phyloP scores from a whole-genome alignment of 2,888 invertebrate genomes.

The Slavum lentiscoides region DNA sequence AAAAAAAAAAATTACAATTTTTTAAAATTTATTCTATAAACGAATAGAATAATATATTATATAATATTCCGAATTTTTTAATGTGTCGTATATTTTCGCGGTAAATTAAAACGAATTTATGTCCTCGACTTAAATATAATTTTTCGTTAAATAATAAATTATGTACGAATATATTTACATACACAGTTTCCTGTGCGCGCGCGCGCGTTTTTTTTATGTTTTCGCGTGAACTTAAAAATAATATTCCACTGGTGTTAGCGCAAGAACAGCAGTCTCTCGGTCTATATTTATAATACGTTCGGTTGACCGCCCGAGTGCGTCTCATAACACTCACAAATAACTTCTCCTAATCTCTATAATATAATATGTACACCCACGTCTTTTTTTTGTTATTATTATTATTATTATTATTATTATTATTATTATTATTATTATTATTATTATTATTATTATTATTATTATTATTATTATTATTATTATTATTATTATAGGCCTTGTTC shows the following conservation, averaged over 20 bases:
- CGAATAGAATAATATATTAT: no score
- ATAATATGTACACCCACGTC: no score
- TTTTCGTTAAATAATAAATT: background rate
- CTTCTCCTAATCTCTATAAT: background rate
- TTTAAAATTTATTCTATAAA: slow-evolving; percentile 9
- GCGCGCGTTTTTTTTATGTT: background rate
- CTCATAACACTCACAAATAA: slow-evolving; percentile 1
- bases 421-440: no score
- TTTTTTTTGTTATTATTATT: no score
- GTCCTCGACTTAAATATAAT: slow-evolving; percentile 16
- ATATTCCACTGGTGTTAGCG: slow-evolving; percentile 15
- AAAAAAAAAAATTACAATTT: background rate
- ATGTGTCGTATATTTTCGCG: background rate
- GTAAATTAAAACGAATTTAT: slow-evolving; percentile 38
- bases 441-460: no score
- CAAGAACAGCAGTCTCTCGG: slow-evolving; percentile 7
- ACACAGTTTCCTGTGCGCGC: background rate
- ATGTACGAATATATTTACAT: background rate
- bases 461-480: no score
- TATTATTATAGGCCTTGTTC: no score
- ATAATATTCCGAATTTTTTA: slow-evolving; percentile 7
- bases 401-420: no score
- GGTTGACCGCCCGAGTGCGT: slow-evolving; percentile 12
- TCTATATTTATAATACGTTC: slow-evolving; percentile 22
- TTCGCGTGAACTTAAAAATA: slow-evolving; percentile 47